Conservation (phyloP, 2,888 invertebrate genomes). For the Teleogryllus oceanicus region DNA sequence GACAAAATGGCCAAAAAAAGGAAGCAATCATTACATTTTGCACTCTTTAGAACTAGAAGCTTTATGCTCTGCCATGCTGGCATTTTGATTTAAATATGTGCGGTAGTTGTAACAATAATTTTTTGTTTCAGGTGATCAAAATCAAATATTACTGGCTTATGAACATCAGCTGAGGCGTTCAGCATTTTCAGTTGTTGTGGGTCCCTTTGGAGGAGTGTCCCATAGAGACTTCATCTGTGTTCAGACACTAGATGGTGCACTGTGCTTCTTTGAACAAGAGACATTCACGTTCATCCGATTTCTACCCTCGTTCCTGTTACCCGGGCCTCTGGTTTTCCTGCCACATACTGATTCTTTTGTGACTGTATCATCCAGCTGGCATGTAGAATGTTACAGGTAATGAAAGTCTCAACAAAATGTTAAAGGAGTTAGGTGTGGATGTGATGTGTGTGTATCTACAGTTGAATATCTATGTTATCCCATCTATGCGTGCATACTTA, state of each 20-base stretch:
- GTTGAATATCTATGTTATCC: too few species aligned
- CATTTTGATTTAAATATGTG: not conserved
- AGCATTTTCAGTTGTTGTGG: constrained; percentile 73
- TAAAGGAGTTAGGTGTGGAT: too few species aligned
- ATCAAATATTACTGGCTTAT: constrained; percentile 61
- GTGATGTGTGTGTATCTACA: too few species aligned
- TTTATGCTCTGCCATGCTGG: not conserved
- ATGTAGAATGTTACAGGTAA: constrained; percentile 81
- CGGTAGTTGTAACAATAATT: not conserved
- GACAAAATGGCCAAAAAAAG: too few species aligned
- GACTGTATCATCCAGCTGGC: constrained; percentile 75
- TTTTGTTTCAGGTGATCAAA: constrained; percentile 61
- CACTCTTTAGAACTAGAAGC: too few species aligned
- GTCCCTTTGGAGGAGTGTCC: constrained; percentile 81
- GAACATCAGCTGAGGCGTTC: constrained; percentile 77
- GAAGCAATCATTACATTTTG: too few species aligned
- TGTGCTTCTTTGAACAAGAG: constrained; percentile 92
- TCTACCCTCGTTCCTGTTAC: constrained; percentile 75
- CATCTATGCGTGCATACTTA: too few species aligned
- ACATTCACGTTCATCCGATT: constrained; percentile 78
- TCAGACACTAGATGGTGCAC: constrained; percentile 82
- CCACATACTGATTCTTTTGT: constrained; percentile 80
- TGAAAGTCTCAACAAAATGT: not conserved
- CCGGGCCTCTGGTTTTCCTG: constrained; percentile 79
- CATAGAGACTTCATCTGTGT: constrained; percentile 86